Evolutionary conservation across 2,113 vertebrate species (phyloP), one percentile per base, ranked within the genome.

Genomic region (Tachysurus vachellii): DNA sequence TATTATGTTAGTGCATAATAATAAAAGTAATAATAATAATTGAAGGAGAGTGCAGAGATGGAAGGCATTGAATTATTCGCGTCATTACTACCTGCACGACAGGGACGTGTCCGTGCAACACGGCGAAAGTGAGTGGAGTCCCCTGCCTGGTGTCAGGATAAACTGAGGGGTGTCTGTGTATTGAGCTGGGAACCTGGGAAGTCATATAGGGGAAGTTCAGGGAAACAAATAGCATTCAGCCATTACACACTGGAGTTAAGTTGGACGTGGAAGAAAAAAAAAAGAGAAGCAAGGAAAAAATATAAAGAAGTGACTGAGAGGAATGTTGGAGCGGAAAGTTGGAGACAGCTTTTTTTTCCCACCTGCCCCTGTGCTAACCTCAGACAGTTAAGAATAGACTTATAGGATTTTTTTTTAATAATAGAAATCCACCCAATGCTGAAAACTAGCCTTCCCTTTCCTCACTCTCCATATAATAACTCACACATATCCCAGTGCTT

Each of bases 161-260:
- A 96, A 99, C 97, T 95, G 98, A 99, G 95, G 98, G 98, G 95
- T 97, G 97, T 97, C 98, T 99, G 97, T 98, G 97, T 96, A 98
- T 96, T 96, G 98, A 97, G 96, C 96, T 97, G 93, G 98, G 97
- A 95, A 99, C 98, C 98, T 99, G 97, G 94, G 97, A 97, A 97
- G 94, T 95, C 94, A 95, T 92, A 95, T 92, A 94, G 87, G 94
- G 85, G 92, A 93, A 91, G 94, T 95, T 94, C 89, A 95, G 94
- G 94, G 94, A 95, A 92, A 95, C 89, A 96, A 88, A 93, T 79
- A 66, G 71, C 59, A 87, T 91, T 94, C 91, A 95, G 91, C 93
- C 92, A 91, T 95, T 95, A 94, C 93, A 88, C 81, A 90, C 47
- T 80, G 44, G 56, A 71, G 56, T 84, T 80, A 31, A 77, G 73